Evolutionary conservation across 2,113 vertebrate species (phyloP), one percentile per base, ranked within the genome.

Genomic region (Erpornis zantholeuca): DNA sequence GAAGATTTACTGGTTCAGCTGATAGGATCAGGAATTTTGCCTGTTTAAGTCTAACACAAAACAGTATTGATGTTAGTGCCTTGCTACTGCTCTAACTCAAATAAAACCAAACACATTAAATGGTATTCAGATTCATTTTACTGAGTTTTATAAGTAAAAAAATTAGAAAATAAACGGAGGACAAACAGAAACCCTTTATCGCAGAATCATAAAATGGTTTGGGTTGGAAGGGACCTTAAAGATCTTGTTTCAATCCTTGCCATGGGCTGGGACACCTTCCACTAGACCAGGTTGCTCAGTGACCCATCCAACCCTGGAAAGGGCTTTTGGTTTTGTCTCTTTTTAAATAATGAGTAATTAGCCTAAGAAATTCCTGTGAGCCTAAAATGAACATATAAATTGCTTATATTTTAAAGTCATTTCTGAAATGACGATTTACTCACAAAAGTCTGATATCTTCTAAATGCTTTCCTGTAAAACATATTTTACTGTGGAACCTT

Each of bases 401-500:
- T 56, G 22, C 31, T 85, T 57, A 3, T 57, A 53, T 38, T 85
- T 89, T 44, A 21, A 87, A 86, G 33, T 57, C 1, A 65, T 79
- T 86, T 86, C 45, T 88, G 64, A 60, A 69, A 56, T 68, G 1
- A n/a, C 0, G 0, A 38, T 75, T 92, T 83, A 54, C 42, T 84
- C 42, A n/a, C 35, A 18, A 16, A 92, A 90, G 45, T 68, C 49
- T 69, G 50, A 42, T 84, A 6, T 19, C 33, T 88, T 73, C 59
- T 82, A 92, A 90, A 81, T 54, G 24, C 25, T 72, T 69, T 42
- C 49, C 38, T 65, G 61, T 90, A 95, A 88, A 96, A 86, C 54
- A 76, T 57, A 73, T 92, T 92, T 96, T 92, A 57, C 59, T n/a
- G n/a, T 40, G 45, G 65, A 79, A 63, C n/a, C 45, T 95, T 82